Conservation (phyloP, 2,797 vertebrate genomes). For the Gallinago nigripennis region DNA sequence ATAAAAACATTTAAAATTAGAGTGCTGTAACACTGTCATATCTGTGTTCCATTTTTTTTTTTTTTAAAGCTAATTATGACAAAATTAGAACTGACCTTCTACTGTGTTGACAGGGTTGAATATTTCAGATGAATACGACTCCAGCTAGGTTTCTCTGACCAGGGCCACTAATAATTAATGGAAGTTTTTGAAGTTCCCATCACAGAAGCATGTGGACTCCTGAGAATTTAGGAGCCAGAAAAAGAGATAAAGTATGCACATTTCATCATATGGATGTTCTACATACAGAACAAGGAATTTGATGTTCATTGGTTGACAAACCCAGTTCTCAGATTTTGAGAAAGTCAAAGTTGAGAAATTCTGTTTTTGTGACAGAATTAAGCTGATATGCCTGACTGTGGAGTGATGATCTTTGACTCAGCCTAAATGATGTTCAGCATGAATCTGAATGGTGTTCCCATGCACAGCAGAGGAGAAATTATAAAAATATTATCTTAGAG, state of each 20-base stretch:
- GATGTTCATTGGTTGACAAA: conserved; percentile 62
- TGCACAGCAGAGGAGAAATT: not conserved
- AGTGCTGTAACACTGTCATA: not conserved
- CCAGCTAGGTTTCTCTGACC: not conserved
- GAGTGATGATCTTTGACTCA: conserved; percentile 33
- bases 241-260: conserved; percentile 43
- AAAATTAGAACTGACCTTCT: conserved; percentile 9
- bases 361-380: not conserved
- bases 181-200: conserved; percentile 40
- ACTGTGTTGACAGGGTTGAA: not conserved
- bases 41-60: not conserved
- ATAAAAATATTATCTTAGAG: not conserved
- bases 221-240: conserved; percentile 51
- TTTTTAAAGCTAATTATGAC: not conserved
- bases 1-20: not conserved
- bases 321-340: conserved; percentile 56
- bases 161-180: not conserved
- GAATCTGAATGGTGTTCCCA: not conserved
- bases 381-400: conserved; percentile 20
- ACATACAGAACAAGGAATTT: conserved; percentile 38
- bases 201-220: conserved; percentile 3
- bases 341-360: not conserved
- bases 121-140: not conserved
- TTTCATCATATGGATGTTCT: conserved; percentile 24
- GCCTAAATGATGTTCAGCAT: not conserved